Base-by-base conservation (phyloP, 2,888 invertebrate genomes). In the Drepanosiphum platanoidis region DNA sequence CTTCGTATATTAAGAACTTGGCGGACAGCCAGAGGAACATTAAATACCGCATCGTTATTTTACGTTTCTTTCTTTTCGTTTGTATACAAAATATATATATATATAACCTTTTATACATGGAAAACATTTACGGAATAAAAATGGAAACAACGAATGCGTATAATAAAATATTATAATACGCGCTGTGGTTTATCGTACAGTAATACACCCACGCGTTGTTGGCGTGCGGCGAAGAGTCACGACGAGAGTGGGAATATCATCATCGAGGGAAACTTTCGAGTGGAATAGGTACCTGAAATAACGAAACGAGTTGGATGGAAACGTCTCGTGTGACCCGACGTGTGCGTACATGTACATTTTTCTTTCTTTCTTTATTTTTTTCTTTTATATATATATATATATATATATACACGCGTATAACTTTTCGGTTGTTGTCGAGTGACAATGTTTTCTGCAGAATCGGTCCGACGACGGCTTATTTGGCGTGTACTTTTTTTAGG, bases 1-100 rank as follows among this genome's bases (percentile, higher is more conserved):
- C 77, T 84, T 68, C 36, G 58, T 84, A 68, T 58, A 77, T 58
- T 68, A 77, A 70, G 52, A 84, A 13, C 18, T 52, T 84, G 84
- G 84, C 77, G 18, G 22, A 9, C 1, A 0, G 34, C 83, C 83
- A 84, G 32, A 52, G 30, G 36, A 30, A 77, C 77, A 75, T 68
- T 77, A 68, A 77, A 36, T 66, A 68, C 22, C 77, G 58, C 27
- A 15, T 77, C 36, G 58, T 52, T 42, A 30, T 36, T n/a, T 46
- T 70, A 70, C 36, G 36, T 36, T 78, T 64, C 39, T 36, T 74
- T 46, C 30, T 27, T 1, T 22, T 15, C n/a, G 30, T 36, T 36
- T 7, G 22, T 18, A 5, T 52, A 22, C 18, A 52, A 52, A 0
- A 46, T 18, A 18, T 46, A 46, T 46, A 46, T 39, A 8, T 39